A percentile compares a stretch with the other conserved stretches of the same genome.
phyloP scores from a whole-genome alignment of 1,140 invertebrate species.

The Homarus americanus region DNA sequence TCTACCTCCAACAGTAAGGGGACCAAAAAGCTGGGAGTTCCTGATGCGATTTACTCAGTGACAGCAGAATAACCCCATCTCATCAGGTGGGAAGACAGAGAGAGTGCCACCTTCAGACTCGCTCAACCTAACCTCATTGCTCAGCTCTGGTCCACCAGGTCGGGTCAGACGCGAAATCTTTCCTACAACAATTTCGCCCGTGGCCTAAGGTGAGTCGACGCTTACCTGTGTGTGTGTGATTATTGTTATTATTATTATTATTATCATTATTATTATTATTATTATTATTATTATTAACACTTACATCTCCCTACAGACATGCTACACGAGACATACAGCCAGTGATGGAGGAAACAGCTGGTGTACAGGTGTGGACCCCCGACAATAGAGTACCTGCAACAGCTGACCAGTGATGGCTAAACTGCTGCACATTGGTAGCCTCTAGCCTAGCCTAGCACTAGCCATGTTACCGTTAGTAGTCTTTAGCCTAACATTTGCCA shows the following conservation, averaged over 20 bases:
- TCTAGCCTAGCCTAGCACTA: neutral
- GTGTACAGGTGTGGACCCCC: slow-evolving; percentile 19
- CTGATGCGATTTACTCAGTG: slow-evolving; percentile 39
- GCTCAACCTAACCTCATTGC: slow-evolving; percentile 13
- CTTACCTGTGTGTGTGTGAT: too few relatives aligned
- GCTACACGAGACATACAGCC: neutral
- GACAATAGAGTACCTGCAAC: neutral
- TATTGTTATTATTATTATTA: too few relatives aligned
- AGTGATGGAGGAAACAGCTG: slow-evolving; percentile 18
- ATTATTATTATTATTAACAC: too few relatives aligned
- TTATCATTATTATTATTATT: too few relatives aligned
- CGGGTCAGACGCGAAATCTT: slow-evolving; percentile 89
- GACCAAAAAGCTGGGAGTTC: slow-evolving; percentile 42
- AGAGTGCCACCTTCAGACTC: slow-evolving; percentile 2
- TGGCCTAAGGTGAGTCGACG: slow-evolving; percentile 87
- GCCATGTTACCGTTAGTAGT: too few relatives aligned
- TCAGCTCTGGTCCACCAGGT: slow-evolving; percentile 22
- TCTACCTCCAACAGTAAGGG: too few relatives aligned
- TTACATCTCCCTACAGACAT: neutral
- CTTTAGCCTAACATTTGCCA: too few relatives aligned
- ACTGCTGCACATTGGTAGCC: neutral
- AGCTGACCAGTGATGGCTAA: neutral
- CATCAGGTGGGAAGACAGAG: slow-evolving; percentile 38
- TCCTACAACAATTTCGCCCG: slow-evolving; percentile 95
- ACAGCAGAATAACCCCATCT: slow-evolving; percentile 27